A percentile compares a stretch with the other conserved stretches of the same genome.
phyloP scores from a whole-genome alignment of 2,113 vertebrate species.

The Craseonycteris thonglongyai region DNA sequence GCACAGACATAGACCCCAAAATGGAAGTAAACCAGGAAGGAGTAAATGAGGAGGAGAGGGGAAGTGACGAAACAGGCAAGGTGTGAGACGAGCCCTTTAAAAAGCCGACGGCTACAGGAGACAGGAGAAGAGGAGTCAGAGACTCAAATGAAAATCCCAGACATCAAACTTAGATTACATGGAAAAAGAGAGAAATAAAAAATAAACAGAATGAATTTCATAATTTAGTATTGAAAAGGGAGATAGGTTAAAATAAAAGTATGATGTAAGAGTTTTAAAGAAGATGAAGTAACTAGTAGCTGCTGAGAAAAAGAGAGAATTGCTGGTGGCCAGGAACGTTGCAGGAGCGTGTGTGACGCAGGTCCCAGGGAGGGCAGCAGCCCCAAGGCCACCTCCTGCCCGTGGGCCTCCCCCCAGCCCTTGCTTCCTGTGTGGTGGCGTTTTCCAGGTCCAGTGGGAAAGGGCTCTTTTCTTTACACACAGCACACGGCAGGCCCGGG shows the following conservation, averaged over 20 bases:
- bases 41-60: not conserved
- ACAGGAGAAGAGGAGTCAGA: not conserved
- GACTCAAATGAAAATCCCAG: slow-evolving; percentile 3
- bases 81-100: slow-evolving; percentile 34
- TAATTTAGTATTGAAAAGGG: slow-evolving; percentile 15
- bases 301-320: not conserved
- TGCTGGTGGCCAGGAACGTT: fast-evolving
- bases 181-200: not conserved
- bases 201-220: not conserved
- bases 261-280: not conserved
- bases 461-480: not conserved
- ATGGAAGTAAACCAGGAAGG: slow-evolving; percentile 6
- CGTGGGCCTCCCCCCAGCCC: too few species aligned
- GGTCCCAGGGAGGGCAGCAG: fast-evolving
- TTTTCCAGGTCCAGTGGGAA: not conserved
- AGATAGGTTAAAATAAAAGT: slow-evolving; percentile 35
- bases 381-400: fast-evolving
- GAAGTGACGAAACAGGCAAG: slow-evolving; percentile 13
- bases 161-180: slow-evolving; percentile 18
- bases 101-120: slow-evolving; percentile 1
- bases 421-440: too few species aligned
- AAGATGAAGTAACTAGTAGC: not conserved
- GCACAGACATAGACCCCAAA: not conserved
- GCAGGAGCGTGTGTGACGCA: fast-evolving
- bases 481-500: not conserved